Evolutionary conservation across 1,140 invertebrate genomes (phyloP), one percentile per base, ranked within the genome.

Genomic region (Drosophila asahinai): DNA sequence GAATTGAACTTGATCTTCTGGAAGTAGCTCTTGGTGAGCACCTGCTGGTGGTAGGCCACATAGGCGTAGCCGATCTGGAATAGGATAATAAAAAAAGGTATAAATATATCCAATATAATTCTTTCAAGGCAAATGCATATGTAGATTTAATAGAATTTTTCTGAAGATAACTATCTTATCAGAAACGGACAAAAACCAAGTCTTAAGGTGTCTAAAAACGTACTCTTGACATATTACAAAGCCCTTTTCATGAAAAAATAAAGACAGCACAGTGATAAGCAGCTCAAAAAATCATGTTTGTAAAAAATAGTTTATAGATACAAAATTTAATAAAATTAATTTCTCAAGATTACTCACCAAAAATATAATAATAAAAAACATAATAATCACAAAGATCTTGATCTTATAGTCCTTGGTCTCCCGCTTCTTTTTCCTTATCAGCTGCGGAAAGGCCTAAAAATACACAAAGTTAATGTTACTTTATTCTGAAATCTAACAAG

Each of bases 1-100:
- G 97, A 96, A 78, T 96, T 97, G 93, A 98, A 97, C 86, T 97
- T 96, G 45, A 97, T 96, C 84, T 95, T 96, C 42, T 97, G 95
- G 89, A 97, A 98, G 92, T 97, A 97, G 1, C 96, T 96, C 83
- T 95, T 95, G 76, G 97, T 95, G 5, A 97, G 92, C 2, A 97
- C 95, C 86, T 97, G 96, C 83, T 97, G 96, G 58, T 97, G 95
- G 86, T 98, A 97, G 43, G 97, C 95, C 8, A 97, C 94, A 76
- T 98, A 97, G 0, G 97, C 96, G 80, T 97, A 97, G 5, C 95
- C 96, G 7, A 98, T 95, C 92, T 93, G 38, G 2, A 9, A 22
- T 22, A 8, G 3, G 30, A 2, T 17, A 9, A 12, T 15, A 5
- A 5, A 42, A 42, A 15, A 42, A 42, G 5, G 15, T 42, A 33